These are phyloP conservation scores for Turdus rufiventris DNA, from an alignment of 2,113 vertebrate species.

Conservation along the genomic window DNA sequence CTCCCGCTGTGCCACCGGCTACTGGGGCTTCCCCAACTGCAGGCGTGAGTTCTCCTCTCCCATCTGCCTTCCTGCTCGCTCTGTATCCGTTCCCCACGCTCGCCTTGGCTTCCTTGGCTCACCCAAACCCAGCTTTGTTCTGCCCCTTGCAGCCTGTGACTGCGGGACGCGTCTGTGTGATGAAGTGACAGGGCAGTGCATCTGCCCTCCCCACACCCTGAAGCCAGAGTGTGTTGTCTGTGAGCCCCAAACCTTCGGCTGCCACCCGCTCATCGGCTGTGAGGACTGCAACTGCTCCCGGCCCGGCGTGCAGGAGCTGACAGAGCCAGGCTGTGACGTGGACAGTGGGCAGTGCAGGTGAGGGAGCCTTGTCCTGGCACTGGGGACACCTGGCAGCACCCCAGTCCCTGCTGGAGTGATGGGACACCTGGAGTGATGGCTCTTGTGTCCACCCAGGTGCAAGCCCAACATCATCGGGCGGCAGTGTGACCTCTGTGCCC, in stretches of 20 bases:
- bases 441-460: slow-evolving; percentile 75
- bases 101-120: not conserved
- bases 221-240: slow-evolving; percentile 85
- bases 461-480: slow-evolving; percentile 86
- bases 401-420: not conserved
- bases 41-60: slow-evolving; percentile 79
- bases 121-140: not conserved
- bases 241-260: slow-evolving; percentile 89
- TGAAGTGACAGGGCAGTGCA: slow-evolving; percentile 86
- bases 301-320: slow-evolving; percentile 74
- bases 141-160: slow-evolving; percentile 80
- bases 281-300: slow-evolving; percentile 93
- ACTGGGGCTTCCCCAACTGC: slow-evolving; percentile 95
- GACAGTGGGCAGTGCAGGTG: slow-evolving; percentile 93
- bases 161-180: slow-evolving; percentile 88
- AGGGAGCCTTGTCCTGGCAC: not conserved
- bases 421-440: not conserved
- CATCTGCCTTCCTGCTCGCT: fast-evolving
- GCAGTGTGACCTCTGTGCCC: slow-evolving; percentile 85
- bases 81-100: fast-evolving
- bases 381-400: not conserved
- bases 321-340: slow-evolving; percentile 78
- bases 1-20: slow-evolving; percentile 90
- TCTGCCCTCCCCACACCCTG: slow-evolving; percentile 89
- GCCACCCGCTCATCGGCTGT: slow-evolving; percentile 91